Evolutionary conservation across 1,140 invertebrate species (phyloP).

Genomic region (Cherax quadricarinatus): DNA sequence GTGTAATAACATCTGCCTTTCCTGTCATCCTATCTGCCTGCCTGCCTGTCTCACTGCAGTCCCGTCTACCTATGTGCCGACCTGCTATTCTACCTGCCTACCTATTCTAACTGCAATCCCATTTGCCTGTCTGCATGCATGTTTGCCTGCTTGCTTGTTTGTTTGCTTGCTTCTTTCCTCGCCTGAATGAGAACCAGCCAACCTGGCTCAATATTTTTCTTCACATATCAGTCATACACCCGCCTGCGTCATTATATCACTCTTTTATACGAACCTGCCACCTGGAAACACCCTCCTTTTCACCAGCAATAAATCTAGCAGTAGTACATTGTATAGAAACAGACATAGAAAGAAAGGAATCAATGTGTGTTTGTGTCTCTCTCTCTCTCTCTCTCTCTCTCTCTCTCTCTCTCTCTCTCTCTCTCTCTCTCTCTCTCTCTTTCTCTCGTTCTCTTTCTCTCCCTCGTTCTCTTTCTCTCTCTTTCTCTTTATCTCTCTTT

Average conservation of each 20-base stretch:
- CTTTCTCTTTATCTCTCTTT: neutral
- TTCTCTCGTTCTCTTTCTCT: neutral
- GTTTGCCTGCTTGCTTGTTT: neutral
- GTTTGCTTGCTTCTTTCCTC: neutral
- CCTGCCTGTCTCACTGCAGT: too few species aligned
- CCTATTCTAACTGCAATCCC: too few species aligned
- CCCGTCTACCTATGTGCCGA: neutral
- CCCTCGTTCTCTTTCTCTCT: neutral
- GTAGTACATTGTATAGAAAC: neutral
- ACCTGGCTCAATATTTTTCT: neutral
- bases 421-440: neutral
- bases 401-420: neutral
- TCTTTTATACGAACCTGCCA: neutral
- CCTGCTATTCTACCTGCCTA: neutral
- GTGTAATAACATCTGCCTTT: too few species aligned
- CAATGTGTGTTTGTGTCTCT: neutral
- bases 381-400: neutral
- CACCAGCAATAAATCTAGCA: neutral
- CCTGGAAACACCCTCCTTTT: neutral
- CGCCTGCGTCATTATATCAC: neutral
- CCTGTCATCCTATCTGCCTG: too few species aligned
- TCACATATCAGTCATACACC: neutral
- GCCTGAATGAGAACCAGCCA: neutral
- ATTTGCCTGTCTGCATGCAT: neutral
- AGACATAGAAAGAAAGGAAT: neutral